Conservation (phyloP, 2,888 invertebrate species). For the Cosmia pyralina region DNA sequence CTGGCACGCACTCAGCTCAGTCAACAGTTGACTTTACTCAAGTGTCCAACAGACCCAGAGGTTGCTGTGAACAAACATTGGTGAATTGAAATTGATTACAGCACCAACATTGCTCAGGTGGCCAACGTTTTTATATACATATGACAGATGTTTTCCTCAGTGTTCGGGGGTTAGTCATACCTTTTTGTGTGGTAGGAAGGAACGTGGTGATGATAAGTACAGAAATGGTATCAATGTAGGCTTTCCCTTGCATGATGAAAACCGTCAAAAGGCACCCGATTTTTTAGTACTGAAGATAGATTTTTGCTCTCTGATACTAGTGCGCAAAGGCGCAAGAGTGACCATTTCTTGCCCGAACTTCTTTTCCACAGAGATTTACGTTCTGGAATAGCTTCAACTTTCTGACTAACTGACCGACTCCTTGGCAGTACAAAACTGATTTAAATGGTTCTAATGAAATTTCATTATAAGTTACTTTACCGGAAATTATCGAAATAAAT, state of each 20-base stretch:
- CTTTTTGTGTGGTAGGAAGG: slow-evolving; percentile 14
- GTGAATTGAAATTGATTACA: slow-evolving; percentile 66
- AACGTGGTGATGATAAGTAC: slow-evolving; percentile 4
- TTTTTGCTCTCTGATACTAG: background rate
- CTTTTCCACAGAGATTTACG: background rate
- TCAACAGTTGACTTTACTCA: slow-evolving; percentile 51
- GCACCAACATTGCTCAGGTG: slow-evolving; percentile 54
- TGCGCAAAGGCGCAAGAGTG: background rate
- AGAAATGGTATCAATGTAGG: background rate
- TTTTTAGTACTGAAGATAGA: background rate
- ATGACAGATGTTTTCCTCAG: slow-evolving; percentile 44
- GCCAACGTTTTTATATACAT: slow-evolving; percentile 38
- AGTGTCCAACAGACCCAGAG: slow-evolving; percentile 49
- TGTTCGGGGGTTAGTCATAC: slow-evolving; percentile 50
- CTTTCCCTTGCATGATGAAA: background rate
- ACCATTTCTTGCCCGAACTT: background rate
- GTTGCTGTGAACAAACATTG: slow-evolving; percentile 51
- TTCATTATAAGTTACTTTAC: background rate
- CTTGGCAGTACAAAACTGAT: background rate
- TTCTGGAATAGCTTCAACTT: background rate
- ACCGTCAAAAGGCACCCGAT: background rate
- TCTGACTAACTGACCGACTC: too few relatives aligned
- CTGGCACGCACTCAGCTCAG: slow-evolving; percentile 14
- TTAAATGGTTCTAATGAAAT: background rate
- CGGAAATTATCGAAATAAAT: background rate